These are phyloP conservation scores for Mixornis gularis DNA, from an alignment of 2,113 vertebrate species.

Conservation along the genomic window DNA sequence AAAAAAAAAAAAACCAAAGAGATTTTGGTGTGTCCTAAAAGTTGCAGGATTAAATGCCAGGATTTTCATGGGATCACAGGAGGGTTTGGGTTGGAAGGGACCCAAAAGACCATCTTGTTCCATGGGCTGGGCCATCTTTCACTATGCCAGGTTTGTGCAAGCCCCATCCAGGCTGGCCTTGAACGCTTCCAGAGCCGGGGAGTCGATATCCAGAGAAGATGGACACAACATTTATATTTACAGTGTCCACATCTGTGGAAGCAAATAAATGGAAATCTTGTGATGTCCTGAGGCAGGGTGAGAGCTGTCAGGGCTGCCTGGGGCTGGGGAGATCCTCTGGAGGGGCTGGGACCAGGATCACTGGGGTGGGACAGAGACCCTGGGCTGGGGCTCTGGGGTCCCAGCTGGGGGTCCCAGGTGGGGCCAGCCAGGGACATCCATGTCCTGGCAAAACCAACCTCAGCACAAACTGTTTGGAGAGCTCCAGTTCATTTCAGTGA, in stretches of 20 bases:
- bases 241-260: background rate
- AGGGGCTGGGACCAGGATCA: accelerated
- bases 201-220: background rate
- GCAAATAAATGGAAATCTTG: background rate
- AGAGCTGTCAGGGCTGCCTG: background rate
- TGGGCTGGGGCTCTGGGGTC: background rate
- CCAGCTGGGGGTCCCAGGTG: background rate
- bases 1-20: too few species aligned
- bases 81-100: background rate
- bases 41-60: background rate
- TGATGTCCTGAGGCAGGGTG: background rate
- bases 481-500: background rate
- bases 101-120: background rate
- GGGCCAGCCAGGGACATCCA: background rate
- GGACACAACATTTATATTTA: background rate
- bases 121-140: background rate
- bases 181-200: background rate
- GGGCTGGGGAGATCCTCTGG: accelerated
- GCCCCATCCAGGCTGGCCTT: background rate
- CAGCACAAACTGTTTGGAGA: background rate
- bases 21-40: background rate
- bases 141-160: background rate
- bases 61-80: background rate
- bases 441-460: background rate
- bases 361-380: background rate